Conservation (phyloP, 2,888 invertebrate species). For the Entomobrya multifasciata region DNA sequence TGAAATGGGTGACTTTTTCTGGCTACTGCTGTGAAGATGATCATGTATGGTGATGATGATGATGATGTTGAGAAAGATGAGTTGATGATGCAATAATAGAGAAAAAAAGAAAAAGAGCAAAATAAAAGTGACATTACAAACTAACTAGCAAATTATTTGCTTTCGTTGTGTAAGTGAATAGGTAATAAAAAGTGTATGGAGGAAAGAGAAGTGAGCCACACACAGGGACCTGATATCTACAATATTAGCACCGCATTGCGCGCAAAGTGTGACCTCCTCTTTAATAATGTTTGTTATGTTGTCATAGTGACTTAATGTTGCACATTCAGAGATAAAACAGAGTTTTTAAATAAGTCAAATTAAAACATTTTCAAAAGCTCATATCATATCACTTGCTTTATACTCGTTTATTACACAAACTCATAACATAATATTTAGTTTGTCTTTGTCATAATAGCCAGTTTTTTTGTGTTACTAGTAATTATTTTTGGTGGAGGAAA, state of each 20-base stretch:
- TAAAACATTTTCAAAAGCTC: slow-evolving; percentile 1
- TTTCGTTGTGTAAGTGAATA: not conserved
- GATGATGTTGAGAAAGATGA: not conserved
- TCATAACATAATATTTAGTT: no score
- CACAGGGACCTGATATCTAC: slow-evolving; percentile 17
- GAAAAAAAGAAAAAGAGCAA: not conserved
- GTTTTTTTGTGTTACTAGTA: not conserved
- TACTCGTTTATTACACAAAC: no score
- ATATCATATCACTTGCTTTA: no score
- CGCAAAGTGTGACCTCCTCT: slow-evolving; percentile 39
- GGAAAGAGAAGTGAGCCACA: slow-evolving; percentile 19
- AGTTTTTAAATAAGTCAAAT: slow-evolving; percentile 31
- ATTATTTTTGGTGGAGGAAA: slow-evolving; percentile 11
- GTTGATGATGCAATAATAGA: slow-evolving; percentile 39
- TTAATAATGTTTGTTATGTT: slow-evolving; percentile 1
- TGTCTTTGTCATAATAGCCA: not conserved
- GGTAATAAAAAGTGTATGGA: not conserved
- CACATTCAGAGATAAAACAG: slow-evolving; percentile 41
- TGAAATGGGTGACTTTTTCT: slow-evolving; percentile 19
- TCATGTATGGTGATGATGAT: slow-evolving; percentile 10
- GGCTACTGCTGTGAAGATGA: slow-evolving; percentile 38
- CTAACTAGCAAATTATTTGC: not conserved
- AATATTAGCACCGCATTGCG: no score
- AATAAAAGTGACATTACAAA: not conserved
- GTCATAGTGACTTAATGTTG: slow-evolving; percentile 16